Evolutionary conservation across 2,113 vertebrate genomes (phyloP).

Genomic region (Salvelinus sp.): DNA sequence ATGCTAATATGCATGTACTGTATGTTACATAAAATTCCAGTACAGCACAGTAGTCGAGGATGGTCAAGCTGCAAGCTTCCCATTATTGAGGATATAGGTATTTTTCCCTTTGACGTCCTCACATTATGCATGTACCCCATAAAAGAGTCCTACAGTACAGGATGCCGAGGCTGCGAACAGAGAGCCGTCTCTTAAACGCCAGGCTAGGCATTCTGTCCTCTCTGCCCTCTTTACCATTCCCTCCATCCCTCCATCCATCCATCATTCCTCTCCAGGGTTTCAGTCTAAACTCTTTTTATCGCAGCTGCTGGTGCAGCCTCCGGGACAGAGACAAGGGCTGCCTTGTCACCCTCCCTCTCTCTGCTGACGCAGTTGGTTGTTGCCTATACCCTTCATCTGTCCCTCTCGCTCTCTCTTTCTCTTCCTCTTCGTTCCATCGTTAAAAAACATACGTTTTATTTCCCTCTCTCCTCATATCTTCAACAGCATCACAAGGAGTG

Average conservation of each 20-base stretch:
- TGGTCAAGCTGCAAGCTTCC: too few relatives aligned
- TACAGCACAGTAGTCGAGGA: too few relatives aligned
- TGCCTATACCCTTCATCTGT: constrained; percentile 58
- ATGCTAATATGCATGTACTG: too few relatives aligned
- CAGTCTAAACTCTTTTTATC: constrained; percentile 58
- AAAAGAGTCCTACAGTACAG: constrained; percentile 45
- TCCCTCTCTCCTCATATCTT: constrained; percentile 67
- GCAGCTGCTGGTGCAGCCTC: constrained; percentile 78
- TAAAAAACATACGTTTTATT: constrained; percentile 63
- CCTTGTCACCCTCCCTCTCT: constrained; percentile 68
- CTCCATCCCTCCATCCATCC: constrained; percentile 47
- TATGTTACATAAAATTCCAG: too few relatives aligned
- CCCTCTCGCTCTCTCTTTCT: constrained; percentile 28
- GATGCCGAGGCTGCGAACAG: constrained; percentile 58
- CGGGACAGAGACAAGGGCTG: constrained; percentile 71
- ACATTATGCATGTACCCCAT: constrained; percentile 5
- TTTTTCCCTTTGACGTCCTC: too few relatives aligned
- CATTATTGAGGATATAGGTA: too few relatives aligned
- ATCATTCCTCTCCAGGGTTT: constrained; percentile 40
- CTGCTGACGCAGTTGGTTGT: constrained; percentile 71
- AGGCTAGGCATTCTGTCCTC: constrained; percentile 49
- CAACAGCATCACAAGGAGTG: constrained; percentile 70
- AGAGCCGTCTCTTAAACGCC: constrained; percentile 69
- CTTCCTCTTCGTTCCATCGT: constrained; percentile 59
- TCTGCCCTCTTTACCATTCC: constrained; percentile 26